Evolutionary conservation across 2,888 invertebrate genomes (phyloP), one percentile per base, ranked within the genome.

Genomic region (Chrysolina haemoptera): DNA sequence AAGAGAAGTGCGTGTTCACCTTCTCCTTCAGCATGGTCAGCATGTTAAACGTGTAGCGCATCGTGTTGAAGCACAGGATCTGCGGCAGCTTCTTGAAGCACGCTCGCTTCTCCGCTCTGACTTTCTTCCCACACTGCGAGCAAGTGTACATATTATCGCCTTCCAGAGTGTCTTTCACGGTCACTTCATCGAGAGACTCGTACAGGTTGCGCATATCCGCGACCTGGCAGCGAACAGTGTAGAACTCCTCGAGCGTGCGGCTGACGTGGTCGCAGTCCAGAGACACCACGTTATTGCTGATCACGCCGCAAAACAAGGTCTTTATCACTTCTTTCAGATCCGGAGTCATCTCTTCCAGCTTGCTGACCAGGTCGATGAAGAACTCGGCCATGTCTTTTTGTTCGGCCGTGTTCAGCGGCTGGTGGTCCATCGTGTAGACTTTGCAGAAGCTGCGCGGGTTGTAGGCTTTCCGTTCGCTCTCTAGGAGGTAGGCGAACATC

Each of bases 321-420:
- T 98, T 98, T 6, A 98, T 96, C 27, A 98, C 90, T 79, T 92
- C 93, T 88, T 97, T 98, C 50, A 97, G 87, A 78, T 96, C 94
- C 0, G 96, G 94, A 1, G 97, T 96, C 96, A 98, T 98, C 88
- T 98, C 98, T 87, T 98, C 98, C 14, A 98, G 89, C 86, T 98
- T 98, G 22, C 97, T 97, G 41, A 98, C 97, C 63, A 98, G 91
- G 89, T 98, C 98, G 70, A 98, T 98, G 86, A 98, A 98, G 89
- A 98, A 98, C 88, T 98, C 98, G 0, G 98, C 97, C 98, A 98
- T 98, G 85, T 98, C 98, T 85, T 98, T 98, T 88, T 98, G 98
- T 85, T 98, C 98, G 0, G 97, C 97, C 0, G 98, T 98, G 87
- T 98, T 98, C 9, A 98, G 88, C 0, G 97, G 97, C 86, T 98